A percentile compares a stretch with the other conserved stretches of the same genome.
phyloP scores from a whole-genome alignment of 2,113 vertebrate genomes.

The Tylochromis polylepis region DNA sequence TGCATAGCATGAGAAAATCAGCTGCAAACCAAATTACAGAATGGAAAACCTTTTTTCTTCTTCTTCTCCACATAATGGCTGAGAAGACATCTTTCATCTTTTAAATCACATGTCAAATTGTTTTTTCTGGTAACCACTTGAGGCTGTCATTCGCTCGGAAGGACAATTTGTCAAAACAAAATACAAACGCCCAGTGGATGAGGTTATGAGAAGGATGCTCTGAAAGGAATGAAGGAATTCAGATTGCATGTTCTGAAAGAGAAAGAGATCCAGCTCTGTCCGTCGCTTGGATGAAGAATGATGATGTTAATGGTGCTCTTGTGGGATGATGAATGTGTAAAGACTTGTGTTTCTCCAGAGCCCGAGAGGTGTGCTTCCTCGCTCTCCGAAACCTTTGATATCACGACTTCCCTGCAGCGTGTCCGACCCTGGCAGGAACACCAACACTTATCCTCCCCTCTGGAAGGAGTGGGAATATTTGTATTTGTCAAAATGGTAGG shows the following conservation, averaged over 20 bases:
- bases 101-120: neutral
- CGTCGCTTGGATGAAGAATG: neutral
- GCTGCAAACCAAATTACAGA: neutral
- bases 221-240: conserved; percentile 31
- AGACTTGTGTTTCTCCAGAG: conserved; percentile 22
- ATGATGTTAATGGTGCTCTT: conserved; percentile 16
- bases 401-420: conserved; percentile 5
- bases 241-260: conserved; percentile 16
- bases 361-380: conserved; percentile 20
- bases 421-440: conserved; percentile 10
- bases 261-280: neutral
- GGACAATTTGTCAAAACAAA: neutral
- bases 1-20: neutral
- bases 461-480: conserved; percentile 50
- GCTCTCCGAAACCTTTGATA: conserved; percentile 15
- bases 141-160: conserved; percentile 5
- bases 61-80: neutral
- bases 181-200: neutral
- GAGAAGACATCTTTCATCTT: neutral
- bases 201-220: conserved; percentile 13
- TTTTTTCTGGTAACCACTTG: conserved; percentile 25
- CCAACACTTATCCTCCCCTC: conserved; percentile 22
- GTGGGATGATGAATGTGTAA: conserved; percentile 43
- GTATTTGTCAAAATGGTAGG: conserved; percentile 31
- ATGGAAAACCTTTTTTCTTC: neutral